These are phyloP conservation scores for Tinea pellionella DNA, from an alignment of 2,888 invertebrate species.

Conservation along the genomic window DNA sequence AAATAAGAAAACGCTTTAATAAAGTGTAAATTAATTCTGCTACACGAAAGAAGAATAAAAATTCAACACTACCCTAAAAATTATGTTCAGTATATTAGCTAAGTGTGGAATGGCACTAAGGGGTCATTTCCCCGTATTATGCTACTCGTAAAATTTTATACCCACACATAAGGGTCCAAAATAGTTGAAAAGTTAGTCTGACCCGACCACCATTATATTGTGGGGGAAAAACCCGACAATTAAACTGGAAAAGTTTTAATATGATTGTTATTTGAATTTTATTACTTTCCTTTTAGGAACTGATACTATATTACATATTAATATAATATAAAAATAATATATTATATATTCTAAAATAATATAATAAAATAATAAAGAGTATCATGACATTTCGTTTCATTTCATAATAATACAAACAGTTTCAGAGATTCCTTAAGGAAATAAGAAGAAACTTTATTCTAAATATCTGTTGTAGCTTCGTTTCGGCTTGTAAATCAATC, in stretches of 20 bases:
- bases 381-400: no score
- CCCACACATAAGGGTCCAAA: slow-evolving; percentile 4
- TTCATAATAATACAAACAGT: no score
- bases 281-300: background rate
- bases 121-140: background rate
- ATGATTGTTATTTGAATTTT: background rate
- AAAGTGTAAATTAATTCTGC: no score
- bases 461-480: no score
- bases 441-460: no score
- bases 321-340: background rate
- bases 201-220: background rate
- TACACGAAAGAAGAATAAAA: background rate
- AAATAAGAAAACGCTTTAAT: no score
- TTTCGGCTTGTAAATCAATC: no score
- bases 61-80: background rate
- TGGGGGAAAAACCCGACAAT: background rate
- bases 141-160: slow-evolving; percentile 12
- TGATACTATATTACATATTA: no score
- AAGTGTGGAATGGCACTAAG: slow-evolving; percentile 4
- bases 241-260: background rate
- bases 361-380: no score
- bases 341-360: no score
- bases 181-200: slow-evolving; percentile 9
- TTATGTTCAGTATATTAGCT: background rate
- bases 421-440: no score